Base-by-base conservation (phyloP, 2,888 invertebrate genomes). In the Linhomoeus sp. region DNA sequence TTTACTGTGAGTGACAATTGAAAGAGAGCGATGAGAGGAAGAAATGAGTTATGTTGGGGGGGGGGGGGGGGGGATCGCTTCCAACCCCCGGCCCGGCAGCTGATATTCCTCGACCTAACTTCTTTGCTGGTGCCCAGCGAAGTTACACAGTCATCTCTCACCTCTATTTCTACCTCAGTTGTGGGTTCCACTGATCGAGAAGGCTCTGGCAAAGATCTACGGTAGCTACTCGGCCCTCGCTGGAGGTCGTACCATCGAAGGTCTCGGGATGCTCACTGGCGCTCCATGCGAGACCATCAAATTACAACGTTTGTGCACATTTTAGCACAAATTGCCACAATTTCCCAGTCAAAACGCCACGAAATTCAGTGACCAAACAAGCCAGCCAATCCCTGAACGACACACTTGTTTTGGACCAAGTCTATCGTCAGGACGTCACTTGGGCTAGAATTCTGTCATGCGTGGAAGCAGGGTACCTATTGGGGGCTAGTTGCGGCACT, bases 141-240 rank as follows among this genome's bases (percentile, higher is more conserved):
- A n/a, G n/a, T n/a, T n/a, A n/a, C 86, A 84, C 52, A 81, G 94
- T 49, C 81, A 85, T 2, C 72, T 97, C 22, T 90, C 92, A 66
- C 78, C 66, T 20, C n/a, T 9, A 23, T 19, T 23, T 9, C 9
- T 23, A 12, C 12, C 51, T 73, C 90, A 97, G 66, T 71, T 97
- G 29, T 97, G 94, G 94, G 92, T 94, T 47, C 90, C 94, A 1
- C 68, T 97, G 50, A 92, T 97, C 55, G 97, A 97, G 67, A 97
- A 97, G 67, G 94, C 94, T 0, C 84, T 94, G 26, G 97, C 94
- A 0, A 97, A 97, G 70, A 76, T 90, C 47, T 86, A 92, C 65
- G 94, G 97, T 24, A 87, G 87, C 65, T 97, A 94, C 62, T 90
- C 90, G 66, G 86, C 90, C 0, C 70, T 97, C 49, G 86, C 87